Base-by-base conservation (phyloP, 2,113 vertebrate genomes). In the Muntiacus reevesi region DNA sequence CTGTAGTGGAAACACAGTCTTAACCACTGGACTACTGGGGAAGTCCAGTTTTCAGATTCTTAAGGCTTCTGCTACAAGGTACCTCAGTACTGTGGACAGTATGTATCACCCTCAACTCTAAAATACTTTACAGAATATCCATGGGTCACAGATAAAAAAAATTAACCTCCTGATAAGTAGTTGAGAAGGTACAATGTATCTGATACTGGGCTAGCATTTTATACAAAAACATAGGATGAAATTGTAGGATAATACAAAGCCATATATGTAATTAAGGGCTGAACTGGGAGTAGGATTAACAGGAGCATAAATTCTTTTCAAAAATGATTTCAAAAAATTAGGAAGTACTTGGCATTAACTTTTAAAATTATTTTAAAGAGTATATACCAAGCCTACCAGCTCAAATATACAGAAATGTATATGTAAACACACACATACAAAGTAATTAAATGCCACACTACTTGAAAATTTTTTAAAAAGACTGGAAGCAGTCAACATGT, bases 121-220 rank as follows among this genome's bases (percentile, higher is more conserved):
- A 91, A 85, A 95, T 27, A 74, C n/a, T 95, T 76, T 78, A 43
- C 55, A 91, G 87, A 90, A 21, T 95, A 95, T 84, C n/a, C 87
- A 36, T 86, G 88, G 28, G 67, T 79, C 67, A 55, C 2, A 79
- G 88, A 91, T 64, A 45, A 71, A 87, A 95, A 91, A 95, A 91
- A 36, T 55, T 54, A 79, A 67, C 16, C 30, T 79, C 16, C 36
- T 64, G n/a, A 10, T 62, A 45, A 25, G 15, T 79, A 55, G 54
- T 36, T 86, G 67, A 64, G 45, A 57, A 95, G 45, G 36, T 86
- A 45, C 9, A 50, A 95, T 1, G 17, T 55, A 87, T 3, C 16
- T 25, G 28, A 36, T 55, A 17, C 40, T 47, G 16, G 36, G 36
- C 28, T 86, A 91, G 6, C 47, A 64, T 86, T 91, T 87, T 47